Evolutionary conservation across 1,140 invertebrate genomes (phyloP).

Genomic region (Neodiprion fabricii): DNA sequence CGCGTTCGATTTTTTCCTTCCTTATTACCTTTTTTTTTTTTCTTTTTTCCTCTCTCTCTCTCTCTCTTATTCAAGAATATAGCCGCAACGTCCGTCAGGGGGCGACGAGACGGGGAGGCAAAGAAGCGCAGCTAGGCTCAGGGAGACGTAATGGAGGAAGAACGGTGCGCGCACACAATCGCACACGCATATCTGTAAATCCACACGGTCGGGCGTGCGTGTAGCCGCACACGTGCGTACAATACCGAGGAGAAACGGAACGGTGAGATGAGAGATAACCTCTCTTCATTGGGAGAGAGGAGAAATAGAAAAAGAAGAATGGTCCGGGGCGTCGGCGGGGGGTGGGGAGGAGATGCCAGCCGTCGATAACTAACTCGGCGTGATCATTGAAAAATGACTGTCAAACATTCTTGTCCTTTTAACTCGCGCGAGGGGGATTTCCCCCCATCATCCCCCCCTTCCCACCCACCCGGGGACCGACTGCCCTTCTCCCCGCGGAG

Average conservation of each 20-base stretch:
- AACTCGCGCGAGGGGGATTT: conserved; percentile 44
- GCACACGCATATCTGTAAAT: too few relatives aligned
- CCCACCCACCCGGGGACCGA: conserved; percentile 3
- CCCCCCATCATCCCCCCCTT: conserved; percentile 36
- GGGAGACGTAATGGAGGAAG: conserved; percentile 17
- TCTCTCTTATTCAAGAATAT: not conserved
- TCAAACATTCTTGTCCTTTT: conserved; percentile 61
- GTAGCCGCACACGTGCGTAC: conserved; percentile 35
- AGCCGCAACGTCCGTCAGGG: conserved; percentile 32
- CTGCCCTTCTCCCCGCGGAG: conserved; percentile 24
- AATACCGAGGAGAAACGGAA: conserved; percentile 34
- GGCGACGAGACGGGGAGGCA: conserved; percentile 20
- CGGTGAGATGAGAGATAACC: conserved; percentile 34
- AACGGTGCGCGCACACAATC: not conserved
- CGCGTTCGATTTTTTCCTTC: not conserved
- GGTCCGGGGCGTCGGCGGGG: conserved; percentile 32
- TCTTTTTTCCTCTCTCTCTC: conserved; percentile 9
- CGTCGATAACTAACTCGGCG: conserved; percentile 56
- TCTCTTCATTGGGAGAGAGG: conserved; percentile 21
- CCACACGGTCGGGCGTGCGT: conserved; percentile 32
- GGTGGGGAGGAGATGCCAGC: conserved; percentile 43
- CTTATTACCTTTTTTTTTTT: conserved; percentile 20
- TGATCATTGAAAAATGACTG: conserved; percentile 62
- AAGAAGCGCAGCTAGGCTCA: conserved; percentile 18
- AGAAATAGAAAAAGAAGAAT: conserved; percentile 53